Base-by-base conservation (phyloP, 2,888 invertebrate genomes). In the Mycalesis mineus region DNA sequence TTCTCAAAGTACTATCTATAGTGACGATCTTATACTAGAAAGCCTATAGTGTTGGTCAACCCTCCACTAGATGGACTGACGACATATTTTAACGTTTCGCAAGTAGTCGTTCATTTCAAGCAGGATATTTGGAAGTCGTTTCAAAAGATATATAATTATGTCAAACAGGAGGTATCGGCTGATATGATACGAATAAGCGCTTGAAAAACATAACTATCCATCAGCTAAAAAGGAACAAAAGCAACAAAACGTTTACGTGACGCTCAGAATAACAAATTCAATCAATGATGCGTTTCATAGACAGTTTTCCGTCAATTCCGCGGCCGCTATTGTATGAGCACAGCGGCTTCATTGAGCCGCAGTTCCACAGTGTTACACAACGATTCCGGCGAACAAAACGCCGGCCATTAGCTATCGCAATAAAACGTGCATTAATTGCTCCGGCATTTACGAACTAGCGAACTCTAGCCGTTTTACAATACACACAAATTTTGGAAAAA, bases 351-450 rank as follows among this genome's bases (percentile, higher is more conserved):
- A 49, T 49, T 49, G 49, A 49, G 37, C 28, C 49, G 28, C 49
- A 49, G 49, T 49, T 49, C 49, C 49, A 49, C 28, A 48, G 36
- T 31, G 45, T 49, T 49, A 37, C 49, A 39, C 49, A 49, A 49
- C 14, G 37, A 28, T 22, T 39, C 39, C 39, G 37, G 39, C 49
- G 22, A 28, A 39, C 49, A 39, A 49, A 49, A 49, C 39, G 37
- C 28, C 37, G 49, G 39, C 28, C 28, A 22, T 22, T 17, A 22
- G 22, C 22, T 49, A 49, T 49, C 49, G 49, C 39, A 49, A 49
- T 39, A 49, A 49, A 39, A 49, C 39, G 22, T 49, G 49, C n/a
- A 39, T 28, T 49, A 47, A 47, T 47, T 47, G 47, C 11, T 47
- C 47, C 15, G 47, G 33, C 47, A 47, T 47, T 33, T 47, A 47